Conservation (phyloP, 2,113 vertebrate genomes). For the Chlorocebus sabaeus region DNA sequence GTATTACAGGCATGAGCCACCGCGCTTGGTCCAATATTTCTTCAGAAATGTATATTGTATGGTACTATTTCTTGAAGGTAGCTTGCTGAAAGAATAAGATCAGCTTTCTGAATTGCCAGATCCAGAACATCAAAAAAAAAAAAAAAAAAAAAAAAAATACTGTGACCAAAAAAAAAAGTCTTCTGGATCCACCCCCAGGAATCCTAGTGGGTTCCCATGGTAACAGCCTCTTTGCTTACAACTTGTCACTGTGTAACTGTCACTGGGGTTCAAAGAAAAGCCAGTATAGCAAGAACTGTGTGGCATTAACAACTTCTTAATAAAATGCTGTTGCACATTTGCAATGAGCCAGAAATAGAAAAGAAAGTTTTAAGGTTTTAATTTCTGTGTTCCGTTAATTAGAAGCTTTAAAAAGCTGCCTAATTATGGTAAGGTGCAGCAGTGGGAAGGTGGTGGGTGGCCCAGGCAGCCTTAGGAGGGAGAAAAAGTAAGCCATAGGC, state of each 20-base stretch:
- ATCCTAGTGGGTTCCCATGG: conserved; percentile 67
- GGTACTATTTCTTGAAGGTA: conserved; percentile 34
- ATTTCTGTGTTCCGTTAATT: conserved; percentile 73
- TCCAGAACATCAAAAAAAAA: conserved; percentile 46
- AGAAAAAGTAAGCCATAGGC: background rate
- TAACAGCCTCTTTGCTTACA: conserved; percentile 67
- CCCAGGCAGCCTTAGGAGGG: background rate
- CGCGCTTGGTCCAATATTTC: background rate
- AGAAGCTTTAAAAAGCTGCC: conserved; percentile 59
- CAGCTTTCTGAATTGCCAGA: conserved; percentile 52
- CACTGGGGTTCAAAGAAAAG: conserved; percentile 67
- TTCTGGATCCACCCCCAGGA: conserved; percentile 57
- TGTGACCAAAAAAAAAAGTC: background rate
- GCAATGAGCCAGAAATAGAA: conserved; percentile 50
- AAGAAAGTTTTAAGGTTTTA: conserved; percentile 62
- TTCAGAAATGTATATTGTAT: background rate
- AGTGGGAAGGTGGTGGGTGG: conserved; percentile 58
- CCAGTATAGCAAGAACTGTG: conserved; percentile 59
- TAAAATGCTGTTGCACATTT: conserved; percentile 65
- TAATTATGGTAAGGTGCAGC: conserved; percentile 59
- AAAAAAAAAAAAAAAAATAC: background rate
- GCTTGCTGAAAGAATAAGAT: conserved; percentile 46
- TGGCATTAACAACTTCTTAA: conserved; percentile 57
- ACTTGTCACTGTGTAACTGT: conserved; percentile 67
- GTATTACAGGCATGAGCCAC: too few relatives aligned